These are phyloP conservation scores for Mycalesis mineus DNA, from an alignment of 2,888 invertebrate species.

Conservation along the genomic window DNA sequence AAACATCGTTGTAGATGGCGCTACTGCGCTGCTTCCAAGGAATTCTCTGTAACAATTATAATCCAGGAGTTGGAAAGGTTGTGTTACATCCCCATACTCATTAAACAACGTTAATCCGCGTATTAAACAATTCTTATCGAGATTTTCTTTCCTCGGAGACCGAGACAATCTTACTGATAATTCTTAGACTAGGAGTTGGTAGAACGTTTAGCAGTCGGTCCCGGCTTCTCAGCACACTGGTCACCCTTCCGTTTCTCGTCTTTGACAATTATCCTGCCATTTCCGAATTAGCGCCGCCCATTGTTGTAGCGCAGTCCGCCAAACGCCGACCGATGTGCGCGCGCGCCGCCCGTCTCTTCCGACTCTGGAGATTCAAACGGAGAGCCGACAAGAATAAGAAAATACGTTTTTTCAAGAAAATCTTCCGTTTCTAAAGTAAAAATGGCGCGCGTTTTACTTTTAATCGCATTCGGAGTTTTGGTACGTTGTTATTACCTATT, in stretches of 20 bases:
- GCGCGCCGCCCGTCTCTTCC: slow-evolving; percentile 48
- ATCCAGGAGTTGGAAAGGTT: no score
- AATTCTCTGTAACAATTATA: no score
- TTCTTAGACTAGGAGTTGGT: no score
- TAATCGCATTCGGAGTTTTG: slow-evolving; percentile 28
- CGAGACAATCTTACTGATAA: no score
- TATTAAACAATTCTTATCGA: no score
- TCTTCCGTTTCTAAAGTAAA: slow-evolving; percentile 35
- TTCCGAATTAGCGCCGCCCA: slow-evolving; percentile 9
- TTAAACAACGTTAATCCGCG: no score
- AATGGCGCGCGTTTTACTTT: slow-evolving; percentile 31
- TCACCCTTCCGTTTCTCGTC: background rate
- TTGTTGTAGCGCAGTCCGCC: background rate
- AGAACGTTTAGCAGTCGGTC: no score
- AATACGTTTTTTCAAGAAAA: slow-evolving; percentile 32
- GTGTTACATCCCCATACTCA: no score
- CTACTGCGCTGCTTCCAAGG: no score
- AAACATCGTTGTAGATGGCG: no score
- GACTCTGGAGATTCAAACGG: slow-evolving; percentile 49
- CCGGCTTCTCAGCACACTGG: background rate
- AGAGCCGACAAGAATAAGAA: slow-evolving; percentile 33
- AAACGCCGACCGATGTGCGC: slow-evolving; percentile 54
- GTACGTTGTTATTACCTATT: slow-evolving; percentile 34
- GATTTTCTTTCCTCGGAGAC: no score
- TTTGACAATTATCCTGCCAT: slow-evolving; percentile 16